Conservation (phyloP, 2,888 invertebrate genomes). For the Apoda limacodes region DNA sequence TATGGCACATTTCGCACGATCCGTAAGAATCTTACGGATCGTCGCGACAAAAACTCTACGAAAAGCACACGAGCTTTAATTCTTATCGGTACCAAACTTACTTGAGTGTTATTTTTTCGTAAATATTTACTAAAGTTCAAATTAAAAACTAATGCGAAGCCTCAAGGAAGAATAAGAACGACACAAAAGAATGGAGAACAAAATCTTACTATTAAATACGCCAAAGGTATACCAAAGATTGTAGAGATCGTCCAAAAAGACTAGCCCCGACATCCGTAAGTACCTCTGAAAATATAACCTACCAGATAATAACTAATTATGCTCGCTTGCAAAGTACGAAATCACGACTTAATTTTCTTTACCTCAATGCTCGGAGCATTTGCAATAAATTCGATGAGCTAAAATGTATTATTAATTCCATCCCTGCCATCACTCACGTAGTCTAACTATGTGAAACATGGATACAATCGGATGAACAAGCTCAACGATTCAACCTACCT, state of each 20-base stretch:
- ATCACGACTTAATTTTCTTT: constrained; percentile 6
- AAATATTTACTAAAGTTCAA: no score
- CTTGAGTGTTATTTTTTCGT: no score
- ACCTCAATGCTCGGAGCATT: constrained; percentile 7
- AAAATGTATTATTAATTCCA: constrained; percentile 3
- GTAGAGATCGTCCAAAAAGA: not conserved
- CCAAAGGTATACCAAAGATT: constrained; percentile 5
- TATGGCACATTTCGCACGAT: no score
- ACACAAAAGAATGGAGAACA: not conserved
- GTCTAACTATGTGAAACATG: constrained; percentile 4
- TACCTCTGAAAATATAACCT: constrained; percentile 1
- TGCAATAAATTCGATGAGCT: constrained; percentile 6
- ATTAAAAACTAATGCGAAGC: not conserved
- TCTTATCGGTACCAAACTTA: no score
- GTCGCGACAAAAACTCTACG: no score
- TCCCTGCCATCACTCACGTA: constrained; percentile 7
- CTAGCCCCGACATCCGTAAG: not conserved
- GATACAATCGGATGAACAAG: constrained; percentile 5
- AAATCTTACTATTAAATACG: constrained; percentile 5
- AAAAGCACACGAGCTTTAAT: no score
- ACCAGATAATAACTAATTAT: constrained; percentile 3
- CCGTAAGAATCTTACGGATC: no score
- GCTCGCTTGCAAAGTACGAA: not conserved
- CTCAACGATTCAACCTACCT: constrained; percentile 1
- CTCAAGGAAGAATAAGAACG: constrained; percentile 3